Evolutionary conservation across 2,113 vertebrate genomes (phyloP).

Genomic region (Sturnus vulgaris): DNA sequence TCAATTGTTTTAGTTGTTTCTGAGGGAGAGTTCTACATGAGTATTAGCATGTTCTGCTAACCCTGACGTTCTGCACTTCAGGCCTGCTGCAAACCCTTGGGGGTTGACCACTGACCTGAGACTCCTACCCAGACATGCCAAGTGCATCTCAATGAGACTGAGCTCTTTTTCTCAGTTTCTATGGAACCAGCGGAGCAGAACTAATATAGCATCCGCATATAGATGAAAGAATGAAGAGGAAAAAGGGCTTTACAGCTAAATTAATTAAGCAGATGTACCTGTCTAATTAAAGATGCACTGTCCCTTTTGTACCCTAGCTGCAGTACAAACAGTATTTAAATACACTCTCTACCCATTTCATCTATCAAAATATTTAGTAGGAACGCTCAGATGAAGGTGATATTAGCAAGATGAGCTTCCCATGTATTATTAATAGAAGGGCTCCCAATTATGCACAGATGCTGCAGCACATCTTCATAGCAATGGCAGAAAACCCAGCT

Average conservation of each 20-base stretch:
- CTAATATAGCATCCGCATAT: conserved; percentile 78
- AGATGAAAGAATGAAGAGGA: conserved; percentile 60
- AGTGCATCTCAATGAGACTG: conserved; percentile 77
- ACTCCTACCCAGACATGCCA: conserved; percentile 62
- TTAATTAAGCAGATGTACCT: conserved; percentile 84
- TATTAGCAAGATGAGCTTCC: conserved; percentile 68
- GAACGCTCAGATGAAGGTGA: conserved; percentile 59
- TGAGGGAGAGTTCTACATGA: conserved; percentile 74
- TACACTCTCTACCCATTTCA: conserved; percentile 53
- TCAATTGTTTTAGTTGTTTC: conserved; percentile 72
- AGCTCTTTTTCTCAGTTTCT: conserved; percentile 64
- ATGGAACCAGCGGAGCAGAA: conserved; percentile 73
- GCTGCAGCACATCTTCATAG: conserved; percentile 36
- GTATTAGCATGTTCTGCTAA: conserved; percentile 83
- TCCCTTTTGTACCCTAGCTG: conserved; percentile 59
- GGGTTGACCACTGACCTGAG: conserved; percentile 79
- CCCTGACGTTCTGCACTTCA: conserved; percentile 67
- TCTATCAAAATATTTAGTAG: conserved; percentile 71
- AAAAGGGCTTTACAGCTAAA: conserved; percentile 82
- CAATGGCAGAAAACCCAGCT: conserved; percentile 7
- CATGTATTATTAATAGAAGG: conserved; percentile 71
- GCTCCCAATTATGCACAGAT: conserved; percentile 59
- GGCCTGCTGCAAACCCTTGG: conserved; percentile 61
- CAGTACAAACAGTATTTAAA: conserved; percentile 72
- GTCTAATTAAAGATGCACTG: conserved; percentile 68